Conservation (phyloP, 2,113 vertebrate species). For the Stigmatopora argus region DNA sequence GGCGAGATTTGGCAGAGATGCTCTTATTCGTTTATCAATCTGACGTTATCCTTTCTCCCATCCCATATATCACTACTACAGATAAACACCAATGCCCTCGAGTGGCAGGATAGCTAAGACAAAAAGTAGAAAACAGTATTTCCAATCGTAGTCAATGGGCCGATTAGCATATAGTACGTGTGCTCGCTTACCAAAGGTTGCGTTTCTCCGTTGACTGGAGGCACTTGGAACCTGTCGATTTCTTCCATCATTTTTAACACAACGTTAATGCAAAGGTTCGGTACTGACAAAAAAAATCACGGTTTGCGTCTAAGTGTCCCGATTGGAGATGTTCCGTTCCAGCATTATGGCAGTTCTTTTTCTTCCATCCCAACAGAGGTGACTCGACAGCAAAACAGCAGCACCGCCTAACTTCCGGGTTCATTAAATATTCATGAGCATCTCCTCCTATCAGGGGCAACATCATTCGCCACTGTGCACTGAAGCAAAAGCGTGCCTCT, state of each 20-base stretch:
- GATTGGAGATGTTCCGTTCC: slow-evolving; percentile 26
- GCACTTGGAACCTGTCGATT: slow-evolving; percentile 91
- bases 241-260: slow-evolving; percentile 89
- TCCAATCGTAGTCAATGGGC: not conserved
- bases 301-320: slow-evolving; percentile 7
- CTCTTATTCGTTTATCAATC: slow-evolving; percentile 8
- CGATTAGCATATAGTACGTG: slow-evolving; percentile 12
- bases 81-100: not conserved
- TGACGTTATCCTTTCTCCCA: slow-evolving; percentile 7
- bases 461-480: slow-evolving; percentile 14
- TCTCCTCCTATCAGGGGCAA: slow-evolving; percentile 46
- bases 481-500: not conserved
- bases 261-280: slow-evolving; percentile 17
- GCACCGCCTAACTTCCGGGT: slow-evolving; percentile 68
- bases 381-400: slow-evolving; percentile 73
- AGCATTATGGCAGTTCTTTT: slow-evolving; percentile 60
- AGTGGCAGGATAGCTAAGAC: not conserved
- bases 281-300: not conserved
- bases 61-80: not conserved
- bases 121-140: not conserved
- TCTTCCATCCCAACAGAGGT: slow-evolving; percentile 68
- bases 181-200: slow-evolving; percentile 83
- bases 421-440: slow-evolving; percentile 25
- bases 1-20: slow-evolving; percentile 9
- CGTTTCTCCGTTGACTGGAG: slow-evolving; percentile 86